Conservation (phyloP, 2,113 vertebrate genomes). For the Ctenodactylus gundi region DNA sequence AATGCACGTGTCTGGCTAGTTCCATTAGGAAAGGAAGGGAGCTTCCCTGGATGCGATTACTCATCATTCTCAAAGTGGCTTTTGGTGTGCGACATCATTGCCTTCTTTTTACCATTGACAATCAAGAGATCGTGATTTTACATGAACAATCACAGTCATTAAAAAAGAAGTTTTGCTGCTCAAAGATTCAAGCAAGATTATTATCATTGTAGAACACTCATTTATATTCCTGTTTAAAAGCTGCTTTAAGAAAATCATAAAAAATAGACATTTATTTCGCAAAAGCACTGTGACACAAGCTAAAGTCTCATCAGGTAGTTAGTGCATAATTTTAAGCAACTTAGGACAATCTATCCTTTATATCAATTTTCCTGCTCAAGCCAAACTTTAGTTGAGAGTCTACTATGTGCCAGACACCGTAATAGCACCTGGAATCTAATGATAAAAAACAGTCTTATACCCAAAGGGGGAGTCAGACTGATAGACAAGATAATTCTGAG, state of each 20-base stretch:
- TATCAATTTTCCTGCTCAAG: conserved; percentile 12
- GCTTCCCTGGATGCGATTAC: conserved; percentile 25
- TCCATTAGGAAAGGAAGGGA: conserved; percentile 21
- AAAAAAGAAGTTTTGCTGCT: conserved; percentile 15
- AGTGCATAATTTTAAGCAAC: not conserved
- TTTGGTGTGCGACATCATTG: not conserved
- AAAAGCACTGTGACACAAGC: not conserved
- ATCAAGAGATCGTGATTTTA: conserved; percentile 23
- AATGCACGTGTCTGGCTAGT: conserved; percentile 42
- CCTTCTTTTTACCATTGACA: not conserved
- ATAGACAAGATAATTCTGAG: not conserved
- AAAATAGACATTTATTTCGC: conserved; percentile 18
- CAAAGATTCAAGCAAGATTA: conserved; percentile 27
- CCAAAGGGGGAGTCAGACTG: not conserved
- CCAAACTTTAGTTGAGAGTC: not conserved
- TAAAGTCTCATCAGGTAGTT: not conserved
- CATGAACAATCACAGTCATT: not conserved
- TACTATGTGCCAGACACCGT: not conserved
- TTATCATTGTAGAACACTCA: not conserved
- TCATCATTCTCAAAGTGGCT: conserved; percentile 35
- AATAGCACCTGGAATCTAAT: not conserved
- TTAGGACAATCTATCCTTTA: not conserved
- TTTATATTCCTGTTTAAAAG: conserved; percentile 18
- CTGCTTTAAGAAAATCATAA: conserved; percentile 12
- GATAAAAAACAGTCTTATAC: not conserved